A percentile compares a stretch with the other conserved stretches of the same genome.
Evolutionary conservation across 1,140 invertebrate species (phyloP).

Genomic region (Carcinoscorpius rotundicauda): DNA sequence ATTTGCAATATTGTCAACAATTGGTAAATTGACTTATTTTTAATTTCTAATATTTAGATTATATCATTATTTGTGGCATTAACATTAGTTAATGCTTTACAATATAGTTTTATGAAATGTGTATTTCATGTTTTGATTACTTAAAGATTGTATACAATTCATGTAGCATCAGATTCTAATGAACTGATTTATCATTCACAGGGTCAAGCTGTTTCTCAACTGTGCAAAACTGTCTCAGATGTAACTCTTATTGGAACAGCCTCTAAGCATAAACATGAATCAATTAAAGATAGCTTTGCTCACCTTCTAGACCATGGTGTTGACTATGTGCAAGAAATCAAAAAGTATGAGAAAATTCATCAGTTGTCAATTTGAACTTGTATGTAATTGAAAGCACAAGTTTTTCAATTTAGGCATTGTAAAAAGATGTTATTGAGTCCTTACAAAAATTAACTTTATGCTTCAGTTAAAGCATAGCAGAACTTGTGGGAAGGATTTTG

Average conservation of each 20-base stretch:
- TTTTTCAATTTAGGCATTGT: too few relatives aligned
- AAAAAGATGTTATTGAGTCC: too few relatives aligned
- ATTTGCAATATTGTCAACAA: too few relatives aligned
- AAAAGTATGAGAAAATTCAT: conserved; percentile 47
- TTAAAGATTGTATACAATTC: conserved; percentile 7
- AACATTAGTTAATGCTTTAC: too few relatives aligned
- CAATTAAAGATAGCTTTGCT: conserved; percentile 56
- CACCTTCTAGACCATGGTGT: conserved; percentile 58
- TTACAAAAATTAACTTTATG: neutral
- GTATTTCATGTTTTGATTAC: neutral
- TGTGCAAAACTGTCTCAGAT: conserved; percentile 62
- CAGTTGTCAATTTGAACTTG: too few relatives aligned
- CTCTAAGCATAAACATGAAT: conserved; percentile 70
- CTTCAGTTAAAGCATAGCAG: conserved; percentile 7
- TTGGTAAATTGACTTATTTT: too few relatives aligned
- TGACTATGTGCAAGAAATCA: conserved; percentile 70
- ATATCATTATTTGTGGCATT: too few relatives aligned
- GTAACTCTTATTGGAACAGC: conserved; percentile 74
- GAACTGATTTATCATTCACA: conserved; percentile 29
- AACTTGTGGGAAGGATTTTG: too few relatives aligned
- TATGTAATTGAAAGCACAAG: too few relatives aligned
- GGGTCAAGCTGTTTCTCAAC: conserved; percentile 70
- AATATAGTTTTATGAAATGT: too few relatives aligned
- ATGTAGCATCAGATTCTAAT: neutral
- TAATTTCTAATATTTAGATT: too few relatives aligned